Conservation (phyloP, 2,888 invertebrate genomes). For the Ophion costatus region DNA sequence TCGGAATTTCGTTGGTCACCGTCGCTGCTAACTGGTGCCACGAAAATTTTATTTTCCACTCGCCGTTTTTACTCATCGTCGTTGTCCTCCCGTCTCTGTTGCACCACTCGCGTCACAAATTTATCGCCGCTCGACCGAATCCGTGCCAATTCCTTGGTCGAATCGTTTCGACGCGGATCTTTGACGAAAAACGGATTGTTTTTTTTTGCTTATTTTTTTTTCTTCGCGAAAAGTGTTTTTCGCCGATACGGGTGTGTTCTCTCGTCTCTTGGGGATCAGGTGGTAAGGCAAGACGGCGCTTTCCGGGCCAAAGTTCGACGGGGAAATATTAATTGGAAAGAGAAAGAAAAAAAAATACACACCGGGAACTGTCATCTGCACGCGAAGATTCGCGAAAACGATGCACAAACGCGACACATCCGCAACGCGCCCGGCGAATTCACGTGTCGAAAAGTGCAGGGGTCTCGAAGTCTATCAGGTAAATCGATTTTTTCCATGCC, state of each 20-base stretch:
- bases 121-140: conserved; percentile 1
- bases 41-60: conserved; percentile 46
- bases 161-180: background rate
- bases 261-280: background rate
- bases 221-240: background rate
- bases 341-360: conserved; percentile 16
- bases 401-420: conserved; percentile 17
- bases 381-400: conserved; percentile 41
- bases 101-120: background rate
- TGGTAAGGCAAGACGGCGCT: background rate
- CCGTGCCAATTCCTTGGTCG: background rate
- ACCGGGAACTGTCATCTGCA: conserved; percentile 23
- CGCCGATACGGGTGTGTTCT: background rate
- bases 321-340: background rate
- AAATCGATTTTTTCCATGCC: conserved; percentile 34
- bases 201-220: background rate
- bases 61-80: background rate
- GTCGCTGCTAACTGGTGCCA: conserved; percentile 46
- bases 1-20: conserved; percentile 42
- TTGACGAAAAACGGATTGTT: background rate
- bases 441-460: conserved; percentile 44
- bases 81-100: background rate
- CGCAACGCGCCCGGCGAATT: conserved; percentile 14
- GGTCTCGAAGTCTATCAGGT: conserved; percentile 51
- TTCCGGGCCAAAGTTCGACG: background rate